phyloP scores from a whole-genome alignment of 2,113 vertebrate species.

The Scatophagus argus region DNA sequence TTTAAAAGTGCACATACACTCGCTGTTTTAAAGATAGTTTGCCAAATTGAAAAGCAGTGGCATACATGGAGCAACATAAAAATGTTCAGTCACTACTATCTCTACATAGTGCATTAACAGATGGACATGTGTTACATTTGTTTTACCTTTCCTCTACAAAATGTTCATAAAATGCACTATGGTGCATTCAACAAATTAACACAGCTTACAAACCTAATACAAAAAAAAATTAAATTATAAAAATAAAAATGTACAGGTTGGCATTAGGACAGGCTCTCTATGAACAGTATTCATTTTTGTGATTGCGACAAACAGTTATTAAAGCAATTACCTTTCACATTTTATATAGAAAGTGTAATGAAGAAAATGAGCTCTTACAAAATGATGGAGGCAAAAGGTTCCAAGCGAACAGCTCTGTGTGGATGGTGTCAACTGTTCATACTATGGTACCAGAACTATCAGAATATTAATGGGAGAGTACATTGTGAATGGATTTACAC shows the following conservation, averaged over 20 bases:
- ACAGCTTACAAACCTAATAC: not conserved
- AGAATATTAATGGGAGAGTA: not conserved
- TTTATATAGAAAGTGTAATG: not conserved
- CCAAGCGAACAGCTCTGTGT: not conserved
- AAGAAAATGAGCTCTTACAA: conserved; percentile 2
- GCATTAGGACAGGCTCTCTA: not conserved
- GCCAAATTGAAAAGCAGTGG: conserved; percentile 45
- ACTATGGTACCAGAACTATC: not conserved
- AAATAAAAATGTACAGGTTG: not conserved
- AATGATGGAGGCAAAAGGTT: not conserved
- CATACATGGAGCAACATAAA: conserved; percentile 7
- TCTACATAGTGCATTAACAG: no score
- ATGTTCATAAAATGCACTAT: not conserved
- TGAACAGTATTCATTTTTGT: not conserved
- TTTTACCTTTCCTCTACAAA: not conserved
- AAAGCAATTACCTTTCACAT: not conserved
- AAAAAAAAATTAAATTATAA: no score
- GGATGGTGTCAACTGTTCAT: not conserved
- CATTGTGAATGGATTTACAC: no score
- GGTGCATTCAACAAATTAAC: not conserved
- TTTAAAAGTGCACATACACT: not conserved
- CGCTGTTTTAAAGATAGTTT: conserved; percentile 10
- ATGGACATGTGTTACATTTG: no score
- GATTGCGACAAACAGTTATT: conserved; percentile 1
- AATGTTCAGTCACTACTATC: no score